Evolutionary conservation across 1,140 invertebrate species (phyloP).

Genomic region (Philopotamus ludificatus): DNA sequence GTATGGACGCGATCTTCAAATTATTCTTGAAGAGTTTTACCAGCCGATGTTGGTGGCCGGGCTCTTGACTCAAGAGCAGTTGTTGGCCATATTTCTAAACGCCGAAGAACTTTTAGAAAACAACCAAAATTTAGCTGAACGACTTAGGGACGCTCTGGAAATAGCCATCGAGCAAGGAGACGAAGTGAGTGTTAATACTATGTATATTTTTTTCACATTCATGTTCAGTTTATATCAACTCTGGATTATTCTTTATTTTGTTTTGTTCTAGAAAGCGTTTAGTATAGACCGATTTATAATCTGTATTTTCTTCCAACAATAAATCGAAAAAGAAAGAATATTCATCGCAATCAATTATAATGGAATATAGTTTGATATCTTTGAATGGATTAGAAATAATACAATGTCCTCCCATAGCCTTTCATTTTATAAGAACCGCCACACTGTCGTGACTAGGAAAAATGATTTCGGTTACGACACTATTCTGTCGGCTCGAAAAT

Average conservation of each 20-base stretch:
- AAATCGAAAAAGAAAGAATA: background rate
- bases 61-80: slow-evolving; percentile 74
- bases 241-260: too few species aligned
- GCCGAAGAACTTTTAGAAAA: slow-evolving; percentile 89
- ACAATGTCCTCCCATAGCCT: slow-evolving; percentile 36
- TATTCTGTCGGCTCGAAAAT: slow-evolving; percentile 9
- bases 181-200: slow-evolving; percentile 53
- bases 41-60: slow-evolving; percentile 90
- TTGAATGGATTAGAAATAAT: too few species aligned
- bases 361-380: too few species aligned
- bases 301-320: background rate
- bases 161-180: slow-evolving; percentile 75
- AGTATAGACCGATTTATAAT: background rate
- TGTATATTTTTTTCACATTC: too few species aligned
- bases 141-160: slow-evolving; percentile 83
- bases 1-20: slow-evolving; percentile 88
- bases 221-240: too few species aligned
- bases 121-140: slow-evolving; percentile 81
- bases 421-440: slow-evolving; percentile 17
- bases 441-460: slow-evolving; percentile 36
- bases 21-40: slow-evolving; percentile 92
- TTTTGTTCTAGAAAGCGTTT: background rate
- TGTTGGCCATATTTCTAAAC: slow-evolving; percentile 91
- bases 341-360: too few species aligned
- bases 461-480: slow-evolving; percentile 18